These are phyloP conservation scores for Neolamprologus sp. DNA, from an alignment of 2,113 vertebrate species.

Conservation along the genomic window DNA sequence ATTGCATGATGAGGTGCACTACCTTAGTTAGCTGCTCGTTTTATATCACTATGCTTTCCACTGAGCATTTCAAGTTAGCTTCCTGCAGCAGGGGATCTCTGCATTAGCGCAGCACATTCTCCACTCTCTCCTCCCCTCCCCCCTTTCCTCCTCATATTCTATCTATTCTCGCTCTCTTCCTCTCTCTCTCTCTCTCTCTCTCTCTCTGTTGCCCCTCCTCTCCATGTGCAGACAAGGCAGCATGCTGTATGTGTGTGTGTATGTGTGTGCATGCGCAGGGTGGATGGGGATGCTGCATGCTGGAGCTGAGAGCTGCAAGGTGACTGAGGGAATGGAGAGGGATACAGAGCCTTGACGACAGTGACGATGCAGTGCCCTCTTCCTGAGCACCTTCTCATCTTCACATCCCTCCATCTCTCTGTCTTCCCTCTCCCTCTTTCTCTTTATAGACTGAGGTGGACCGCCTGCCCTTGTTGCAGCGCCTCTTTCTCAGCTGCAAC, in stretches of 20 bases:
- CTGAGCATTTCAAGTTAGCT: constrained; percentile 56
- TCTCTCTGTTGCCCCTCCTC: constrained; percentile 37
- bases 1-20: not conserved
- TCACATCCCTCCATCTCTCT: constrained; percentile 44
- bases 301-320: constrained; percentile 72
- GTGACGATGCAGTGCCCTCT: constrained; percentile 49
- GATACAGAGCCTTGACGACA: constrained; percentile 49
- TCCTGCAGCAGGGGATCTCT: constrained; percentile 73
- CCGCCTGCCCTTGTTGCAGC: constrained; percentile 87
- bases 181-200: not conserved
- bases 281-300: constrained; percentile 69
- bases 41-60: not conserved
- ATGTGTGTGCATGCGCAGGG: constrained; percentile 61
- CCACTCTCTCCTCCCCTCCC: constrained; percentile 53
- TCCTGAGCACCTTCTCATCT: constrained; percentile 18
- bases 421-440: constrained; percentile 55
- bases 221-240: constrained; percentile 59
- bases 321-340: constrained; percentile 68
- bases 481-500: constrained; percentile 96
- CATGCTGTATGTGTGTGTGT: constrained; percentile 18
- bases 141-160: constrained; percentile 6
- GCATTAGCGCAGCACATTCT: constrained; percentile 70
- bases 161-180: constrained; percentile 30
- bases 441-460: constrained; percentile 89
- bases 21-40: not conserved